Evolutionary conservation across 2,888 invertebrate genomes (phyloP).

Genomic region (Himalopsyche kuldschensis): DNA sequence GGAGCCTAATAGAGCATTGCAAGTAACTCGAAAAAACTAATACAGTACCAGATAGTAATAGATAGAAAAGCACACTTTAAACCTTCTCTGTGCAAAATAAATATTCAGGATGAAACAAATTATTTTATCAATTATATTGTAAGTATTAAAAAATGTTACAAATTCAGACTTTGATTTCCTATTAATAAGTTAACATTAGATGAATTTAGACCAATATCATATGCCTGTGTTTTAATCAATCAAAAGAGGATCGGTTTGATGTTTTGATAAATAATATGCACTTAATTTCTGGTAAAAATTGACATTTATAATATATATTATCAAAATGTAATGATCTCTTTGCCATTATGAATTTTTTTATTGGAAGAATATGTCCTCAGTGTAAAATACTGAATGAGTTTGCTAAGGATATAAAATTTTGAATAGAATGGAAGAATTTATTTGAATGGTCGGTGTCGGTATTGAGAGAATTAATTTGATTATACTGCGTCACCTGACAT

Average conservation of each 20-base stretch:
- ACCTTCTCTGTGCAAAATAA: background rate
- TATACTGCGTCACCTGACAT: too few relatives aligned
- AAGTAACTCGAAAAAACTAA: too few relatives aligned
- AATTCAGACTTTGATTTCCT: constrained; percentile 20
- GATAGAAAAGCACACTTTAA: background rate
- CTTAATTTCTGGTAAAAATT: background rate
- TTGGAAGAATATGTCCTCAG: background rate
- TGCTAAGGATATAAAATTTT: too few relatives aligned
- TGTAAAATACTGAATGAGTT: background rate
- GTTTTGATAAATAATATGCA: background rate
- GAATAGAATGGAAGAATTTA: background rate
- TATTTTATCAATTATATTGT: background rate
- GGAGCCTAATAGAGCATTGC: too few relatives aligned
- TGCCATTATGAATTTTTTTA: background rate
- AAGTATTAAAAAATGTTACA: background rate
- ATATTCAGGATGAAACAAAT: background rate
- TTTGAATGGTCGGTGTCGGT: background rate
- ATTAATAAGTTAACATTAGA: constrained; percentile 16
- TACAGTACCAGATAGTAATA: too few relatives aligned
- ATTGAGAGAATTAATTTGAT: too few relatives aligned
- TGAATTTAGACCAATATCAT: background rate
- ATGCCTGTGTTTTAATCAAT: background rate
- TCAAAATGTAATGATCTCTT: background rate
- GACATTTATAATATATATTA: background rate
- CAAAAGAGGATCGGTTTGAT: background rate